These are phyloP conservation scores for Pseudotriccus pelzelni DNA, from an alignment of 2,797 vertebrate genomes.

Conservation along the genomic window DNA sequence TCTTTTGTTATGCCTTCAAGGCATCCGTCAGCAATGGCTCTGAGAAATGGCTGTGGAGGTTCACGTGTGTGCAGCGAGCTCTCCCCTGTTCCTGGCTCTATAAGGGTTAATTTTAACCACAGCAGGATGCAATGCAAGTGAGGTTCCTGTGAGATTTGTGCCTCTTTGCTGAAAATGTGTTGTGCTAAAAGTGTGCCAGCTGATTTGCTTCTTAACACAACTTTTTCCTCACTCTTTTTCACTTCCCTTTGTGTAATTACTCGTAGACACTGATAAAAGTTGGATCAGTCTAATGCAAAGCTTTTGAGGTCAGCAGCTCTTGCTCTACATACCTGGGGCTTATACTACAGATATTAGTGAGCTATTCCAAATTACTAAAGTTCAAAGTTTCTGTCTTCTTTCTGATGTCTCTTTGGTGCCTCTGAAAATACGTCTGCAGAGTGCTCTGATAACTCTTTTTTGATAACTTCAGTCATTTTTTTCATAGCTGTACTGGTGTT, in stretches of 20 bases:
- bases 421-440: conserved; percentile 33
- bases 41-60: conserved; percentile 36
- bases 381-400: conserved; percentile 51
- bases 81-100: not conserved
- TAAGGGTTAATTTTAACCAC: conserved; percentile 55
- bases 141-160: conserved; percentile 44
- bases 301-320: conserved; percentile 57
- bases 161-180: conserved; percentile 48
- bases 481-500: not conserved
- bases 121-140: not conserved
- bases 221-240: not conserved
- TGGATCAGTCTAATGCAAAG: not conserved
- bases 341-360: conserved; percentile 10
- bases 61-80: not conserved
- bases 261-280: not conserved
- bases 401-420: conserved; percentile 61
- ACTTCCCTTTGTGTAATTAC: not conserved
- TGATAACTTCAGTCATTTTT: conserved; percentile 9
- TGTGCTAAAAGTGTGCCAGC: conserved; percentile 10
- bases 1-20: conserved; percentile 46
- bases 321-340: conserved; percentile 36
- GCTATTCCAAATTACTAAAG: conserved; percentile 23
- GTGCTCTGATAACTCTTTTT: not conserved
- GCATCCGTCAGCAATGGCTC: not conserved
- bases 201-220: conserved; percentile 22